Evolutionary conservation across 2,113 vertebrate genomes (phyloP).

Genomic region (Corythaixoides concolor): DNA sequence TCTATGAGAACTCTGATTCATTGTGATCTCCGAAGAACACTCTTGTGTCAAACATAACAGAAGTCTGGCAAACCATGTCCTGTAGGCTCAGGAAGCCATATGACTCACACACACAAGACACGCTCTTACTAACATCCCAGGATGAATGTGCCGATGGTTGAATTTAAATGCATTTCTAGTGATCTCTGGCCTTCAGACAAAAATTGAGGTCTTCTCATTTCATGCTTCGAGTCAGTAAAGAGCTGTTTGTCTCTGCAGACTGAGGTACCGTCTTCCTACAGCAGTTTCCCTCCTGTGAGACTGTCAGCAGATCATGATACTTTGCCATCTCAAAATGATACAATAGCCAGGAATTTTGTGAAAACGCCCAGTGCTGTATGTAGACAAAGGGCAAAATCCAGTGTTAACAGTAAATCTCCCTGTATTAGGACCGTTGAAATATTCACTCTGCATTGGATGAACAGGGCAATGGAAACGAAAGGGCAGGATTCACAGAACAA

Average conservation of each 20-base stretch:
- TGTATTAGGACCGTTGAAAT: neutral
- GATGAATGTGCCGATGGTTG: neutral
- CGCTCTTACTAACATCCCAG: neutral
- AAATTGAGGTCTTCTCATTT: neutral
- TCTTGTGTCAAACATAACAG: neutral
- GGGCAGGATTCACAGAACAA: neutral
- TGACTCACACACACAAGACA: neutral
- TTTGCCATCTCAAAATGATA: neutral
- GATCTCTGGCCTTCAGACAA: conserved; percentile 1
- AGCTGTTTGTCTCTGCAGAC: neutral
- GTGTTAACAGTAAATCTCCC: neutral
- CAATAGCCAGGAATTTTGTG: neutral
- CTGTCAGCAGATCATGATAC: neutral
- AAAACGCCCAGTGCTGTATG: neutral
- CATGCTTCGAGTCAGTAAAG: neutral
- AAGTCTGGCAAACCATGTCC: conserved; percentile 16
- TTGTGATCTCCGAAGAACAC: neutral
- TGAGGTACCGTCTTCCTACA: neutral
- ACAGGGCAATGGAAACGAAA: neutral
- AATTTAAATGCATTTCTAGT: neutral
- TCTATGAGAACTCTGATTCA: neutral
- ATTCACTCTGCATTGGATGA: neutral
- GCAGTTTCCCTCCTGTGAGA: neutral
- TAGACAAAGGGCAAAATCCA: neutral
- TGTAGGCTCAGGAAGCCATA: conserved; percentile 1